phyloP scores from a whole-genome alignment of 2,113 vertebrate species.

The Apaloderma vittatum region DNA sequence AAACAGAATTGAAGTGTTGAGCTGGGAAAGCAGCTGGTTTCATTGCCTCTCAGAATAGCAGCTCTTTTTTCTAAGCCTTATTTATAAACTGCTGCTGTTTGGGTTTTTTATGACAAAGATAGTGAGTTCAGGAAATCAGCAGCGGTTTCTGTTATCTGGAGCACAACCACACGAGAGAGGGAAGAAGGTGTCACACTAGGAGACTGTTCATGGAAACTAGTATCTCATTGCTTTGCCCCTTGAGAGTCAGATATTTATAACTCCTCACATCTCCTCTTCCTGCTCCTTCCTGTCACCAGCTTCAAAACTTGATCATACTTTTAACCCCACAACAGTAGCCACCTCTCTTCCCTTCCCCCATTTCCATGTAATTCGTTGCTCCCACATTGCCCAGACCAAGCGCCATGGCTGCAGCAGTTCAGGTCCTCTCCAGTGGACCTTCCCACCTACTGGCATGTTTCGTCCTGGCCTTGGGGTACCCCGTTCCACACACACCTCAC shows the following conservation, averaged over 20 bases:
- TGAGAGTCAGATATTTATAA: conserved; percentile 55
- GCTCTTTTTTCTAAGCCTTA: conserved; percentile 13
- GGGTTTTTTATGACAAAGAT: conserved; percentile 38
- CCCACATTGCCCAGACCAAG: not conserved
- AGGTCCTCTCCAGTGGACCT: not conserved
- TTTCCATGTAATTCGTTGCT: not conserved
- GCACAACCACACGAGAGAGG: conserved; percentile 15
- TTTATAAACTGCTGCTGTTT: conserved; percentile 61
- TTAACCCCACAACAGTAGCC: not conserved
- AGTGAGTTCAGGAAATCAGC: conserved; percentile 60
- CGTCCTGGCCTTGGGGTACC: not conserved
- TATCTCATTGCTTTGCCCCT: conserved; percentile 25
- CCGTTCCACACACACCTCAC: not conserved
- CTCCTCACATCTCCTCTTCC: conserved; percentile 30
- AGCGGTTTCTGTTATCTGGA: conserved; percentile 68
- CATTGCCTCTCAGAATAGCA: conserved; percentile 43
- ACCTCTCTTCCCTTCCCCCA: not conserved
- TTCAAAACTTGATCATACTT: not conserved
- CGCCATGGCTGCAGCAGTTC: accelerated
- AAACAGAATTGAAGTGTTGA: not conserved
- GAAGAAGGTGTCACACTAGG: conserved; percentile 35
- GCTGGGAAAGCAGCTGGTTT: conserved; percentile 2
- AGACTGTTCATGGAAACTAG: conserved; percentile 49
- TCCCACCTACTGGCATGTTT: not conserved
- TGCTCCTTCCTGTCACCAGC: conserved; percentile 40